Base-by-base conservation (phyloP, 92 coral and sea anemone species). In the Parazoanthus atlanticus region DNA sequence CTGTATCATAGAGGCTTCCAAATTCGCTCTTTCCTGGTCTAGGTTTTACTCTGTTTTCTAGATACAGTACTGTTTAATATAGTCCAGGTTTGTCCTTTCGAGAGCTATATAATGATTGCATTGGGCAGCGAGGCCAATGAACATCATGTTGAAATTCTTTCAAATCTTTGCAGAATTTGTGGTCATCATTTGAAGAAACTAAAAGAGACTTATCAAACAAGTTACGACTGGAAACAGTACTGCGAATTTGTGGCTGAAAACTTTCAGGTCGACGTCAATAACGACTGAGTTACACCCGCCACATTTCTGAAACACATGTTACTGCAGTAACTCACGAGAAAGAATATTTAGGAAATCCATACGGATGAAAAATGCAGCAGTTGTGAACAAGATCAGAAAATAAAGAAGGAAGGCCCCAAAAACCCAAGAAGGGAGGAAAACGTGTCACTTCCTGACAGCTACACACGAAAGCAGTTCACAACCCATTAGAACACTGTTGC, bases 81-180 rank as follows among this genome's bases (percentile, higher is more conserved):
- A n/a, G 31, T 4, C 74, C 31, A 7, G 3, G 72, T 66, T 66
- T 66, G 72, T 3, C 7, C n/a, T 16, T 23, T 26, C 72, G 30
- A 26, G 16, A 69, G 31, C 74, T 25, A 19, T 25, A 69, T 15
- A 69, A 69, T 69, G 74, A n/a, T n/a, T n/a, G 74, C 74, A 25
- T 32, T 19, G 74, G 74, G 74, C 74, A 69, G 74, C 74, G 30
- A 26, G 32, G 74, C 23, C 74, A 69, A 25, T 69, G 74, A 69
- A 25, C 30, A n/a, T 69, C 74, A 70, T 28, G 75, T 70, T 70
- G 15, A 70, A 31, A 25, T 70, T n/a, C 75, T 70, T 28, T 34
- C 75, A 70, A 70, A 70, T 70, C 75, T 70, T 70, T 25, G 75
- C 12, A n/a, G 75, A 31, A 70, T 26, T 70, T 70, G 75, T 70